Evolutionary conservation across 2,797 vertebrate species (phyloP).

Genomic region (Myotis myotis): DNA sequence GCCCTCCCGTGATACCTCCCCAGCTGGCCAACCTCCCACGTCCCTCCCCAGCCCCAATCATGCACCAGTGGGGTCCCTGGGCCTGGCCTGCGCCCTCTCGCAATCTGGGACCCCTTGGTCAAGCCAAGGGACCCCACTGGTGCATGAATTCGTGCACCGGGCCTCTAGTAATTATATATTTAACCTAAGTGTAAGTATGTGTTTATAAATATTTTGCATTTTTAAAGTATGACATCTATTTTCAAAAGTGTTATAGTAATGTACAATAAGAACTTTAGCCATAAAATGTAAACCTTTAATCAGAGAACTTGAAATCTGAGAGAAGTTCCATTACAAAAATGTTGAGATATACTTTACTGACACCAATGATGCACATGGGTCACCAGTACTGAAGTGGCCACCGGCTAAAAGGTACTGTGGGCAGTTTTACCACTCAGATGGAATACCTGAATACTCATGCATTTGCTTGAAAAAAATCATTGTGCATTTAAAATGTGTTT

Average conservation of each 20-base stretch:
- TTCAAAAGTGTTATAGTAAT: neutral
- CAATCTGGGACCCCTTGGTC: no score
- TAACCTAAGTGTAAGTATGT: neutral
- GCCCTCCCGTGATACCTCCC: no score
- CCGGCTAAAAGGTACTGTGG: neutral
- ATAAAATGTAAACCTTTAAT: neutral
- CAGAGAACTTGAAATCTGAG: neutral
- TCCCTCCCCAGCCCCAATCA: no score
- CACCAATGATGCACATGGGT: accelerated
- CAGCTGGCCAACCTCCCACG: no score
- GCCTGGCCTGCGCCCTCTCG: no score
- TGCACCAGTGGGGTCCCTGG: no score
- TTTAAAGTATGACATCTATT: neutral
- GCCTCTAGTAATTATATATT: neutral
- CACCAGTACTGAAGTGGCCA: neutral
- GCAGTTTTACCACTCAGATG: neutral
- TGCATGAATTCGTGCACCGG: no score
- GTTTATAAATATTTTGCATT: neutral
- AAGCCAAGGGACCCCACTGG: no score
- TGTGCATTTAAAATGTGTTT: neutral
- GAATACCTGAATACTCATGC: neutral
- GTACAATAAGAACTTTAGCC: neutral
- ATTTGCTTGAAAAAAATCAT: neutral
- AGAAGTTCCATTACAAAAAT: neutral
- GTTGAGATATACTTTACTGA: neutral